Base-by-base conservation (phyloP, 1,140 invertebrate species). In the Riptortus pedestris region DNA sequence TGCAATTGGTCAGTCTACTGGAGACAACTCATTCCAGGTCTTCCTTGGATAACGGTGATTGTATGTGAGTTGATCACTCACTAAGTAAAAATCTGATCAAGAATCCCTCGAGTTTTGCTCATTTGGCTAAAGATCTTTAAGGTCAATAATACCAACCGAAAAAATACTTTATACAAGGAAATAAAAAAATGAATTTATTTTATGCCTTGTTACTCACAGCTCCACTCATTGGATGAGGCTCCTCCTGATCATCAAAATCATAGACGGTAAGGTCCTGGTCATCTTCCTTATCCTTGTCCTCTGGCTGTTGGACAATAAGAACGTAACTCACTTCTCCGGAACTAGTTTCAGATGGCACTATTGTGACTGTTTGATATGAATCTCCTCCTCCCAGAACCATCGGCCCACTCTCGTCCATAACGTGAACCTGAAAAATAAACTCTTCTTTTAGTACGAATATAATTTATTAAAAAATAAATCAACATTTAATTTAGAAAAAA, bases 311-410 rank as follows among this genome's bases (percentile, higher is more conserved):
- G 2, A 95, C 88, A 67, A 93, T 91, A 14, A 95, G 76, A 0
- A 95, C 89, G 73, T 93, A 94, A 74, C 88, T 93, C 1, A 93
- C 82, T 78, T 93, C 83, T 2, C 88, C 88, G 59, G 84, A 80
- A 70, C 84, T 84, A 1, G 81, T 82, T 63, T 92, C 87, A 0
- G 89, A 87, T 1, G 90, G 90, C 18, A 93, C 85, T 66, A 94
- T 83, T 0, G 90, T 91, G 0, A 94, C 87, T 1, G 90, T 88
- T 74, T 92, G 89, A 75, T 86, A 91, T 3, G 79, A 77, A 66
- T 85, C 83, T 14, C 77, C 78, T 55, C 48, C 43, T 20, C 65
- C 62, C 2, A 68, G 24, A 5, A 66, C 66, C 63, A 66, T 61
- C 31, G 62, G 67, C 18, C 64, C 64, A 22, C 16, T 63, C 18